Evolutionary conservation across 1,140 invertebrate species (phyloP), one percentile per base, ranked within the genome.

Genomic region (Aphaenogaster floridana): DNA sequence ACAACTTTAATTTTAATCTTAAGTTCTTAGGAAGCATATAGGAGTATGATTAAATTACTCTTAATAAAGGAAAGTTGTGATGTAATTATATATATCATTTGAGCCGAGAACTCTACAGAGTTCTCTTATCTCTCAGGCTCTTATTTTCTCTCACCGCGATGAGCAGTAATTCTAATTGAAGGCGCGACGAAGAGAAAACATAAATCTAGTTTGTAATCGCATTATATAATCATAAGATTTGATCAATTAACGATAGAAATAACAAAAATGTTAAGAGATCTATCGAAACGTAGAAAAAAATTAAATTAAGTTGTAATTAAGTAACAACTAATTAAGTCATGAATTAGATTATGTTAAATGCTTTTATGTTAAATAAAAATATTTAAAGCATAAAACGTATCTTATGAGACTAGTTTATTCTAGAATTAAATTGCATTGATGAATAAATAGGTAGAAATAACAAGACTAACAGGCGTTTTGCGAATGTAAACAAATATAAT

Each of bases 11-110:
- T 78, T 77, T 63, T n/a, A 28, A 61, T 77, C 15, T n/a, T 15
- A 48, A 50, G 36, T n/a, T 77, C n/a, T 77, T 42, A 17, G 45
- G 42, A 66, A 50, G 42, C 45, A 48, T 3, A 34, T 3, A 34
- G 3, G 13, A 45, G 61, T 17, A 13, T 3, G 21, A 78, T 36
- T 6, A n/a, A 66, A 64, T 79, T 63, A 36, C 50, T 79, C 17
- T 48, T 45, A 78, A 64, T 64, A 64, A 64, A 66, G 9, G 77
- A 78, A 79, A 66, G 57, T 48, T 50, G 8, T 21, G 61, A 66
- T 48, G 28, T 77, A 78, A 78, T 79, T 79, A 36, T 21, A 79
- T 79, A 36, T 21, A 79, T 34, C 42, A 36, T n/a, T 17, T 36
- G 42, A 42, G 21, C 9, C 54, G 54, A 21, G 45, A 9, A 64